Evolutionary conservation across 23 tunicate genomes (phyloP).

Genomic region (Trididemnum miniatum): DNA sequence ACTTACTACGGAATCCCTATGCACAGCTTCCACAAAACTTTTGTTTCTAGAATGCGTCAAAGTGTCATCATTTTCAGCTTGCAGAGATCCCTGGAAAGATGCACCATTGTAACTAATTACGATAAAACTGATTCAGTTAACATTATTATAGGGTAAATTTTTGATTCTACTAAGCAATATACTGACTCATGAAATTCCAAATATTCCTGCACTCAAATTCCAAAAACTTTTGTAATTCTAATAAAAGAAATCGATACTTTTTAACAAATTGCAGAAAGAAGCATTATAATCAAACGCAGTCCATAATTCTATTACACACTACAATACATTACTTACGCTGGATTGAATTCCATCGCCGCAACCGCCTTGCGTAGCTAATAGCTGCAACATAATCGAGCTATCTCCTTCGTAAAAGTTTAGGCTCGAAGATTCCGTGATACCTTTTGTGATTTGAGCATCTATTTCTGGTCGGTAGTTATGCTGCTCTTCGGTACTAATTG

Average conservation of each 20-base stretch:
- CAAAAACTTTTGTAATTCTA: too few species aligned
- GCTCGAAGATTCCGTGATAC: background rate
- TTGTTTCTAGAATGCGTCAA: constrained; percentile 1
- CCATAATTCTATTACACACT: background rate
- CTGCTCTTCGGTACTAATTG: background rate
- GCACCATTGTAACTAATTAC: too few species aligned
- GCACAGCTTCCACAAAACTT: constrained; percentile 56
- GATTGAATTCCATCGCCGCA: background rate
- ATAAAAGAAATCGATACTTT: too few species aligned
- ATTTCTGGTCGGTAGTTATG: background rate
- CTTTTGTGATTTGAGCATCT: background rate
- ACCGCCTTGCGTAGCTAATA: background rate
- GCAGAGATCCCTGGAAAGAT: constrained; percentile 33
- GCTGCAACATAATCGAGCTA: constrained; percentile 1
- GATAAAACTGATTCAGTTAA: too few species aligned
- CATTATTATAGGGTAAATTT: too few species aligned
- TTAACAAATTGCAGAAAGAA: too few species aligned
- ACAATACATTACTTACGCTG: background rate
- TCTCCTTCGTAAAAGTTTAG: background rate
- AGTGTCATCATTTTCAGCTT: constrained; percentile 28
- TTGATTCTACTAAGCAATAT: too few species aligned
- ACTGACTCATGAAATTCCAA: too few species aligned
- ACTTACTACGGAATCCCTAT: constrained; percentile 47
- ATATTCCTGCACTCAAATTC: too few species aligned
- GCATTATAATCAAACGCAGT: background rate